A percentile compares a stretch with the other conserved stretches of the same genome.
phyloP scores from a whole-genome alignment of 23 tunicate species.

The Phallusia fumigata region DNA sequence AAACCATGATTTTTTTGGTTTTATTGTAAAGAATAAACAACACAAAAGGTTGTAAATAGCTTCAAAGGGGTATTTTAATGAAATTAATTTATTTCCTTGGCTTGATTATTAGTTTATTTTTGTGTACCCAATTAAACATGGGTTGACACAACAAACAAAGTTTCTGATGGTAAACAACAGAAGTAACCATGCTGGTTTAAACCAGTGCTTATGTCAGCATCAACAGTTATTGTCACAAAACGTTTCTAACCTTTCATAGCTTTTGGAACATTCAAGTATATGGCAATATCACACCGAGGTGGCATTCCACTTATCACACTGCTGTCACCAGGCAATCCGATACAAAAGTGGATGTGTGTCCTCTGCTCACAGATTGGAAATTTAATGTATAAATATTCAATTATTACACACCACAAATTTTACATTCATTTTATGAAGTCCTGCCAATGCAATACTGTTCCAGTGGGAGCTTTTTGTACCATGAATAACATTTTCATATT shows the following conservation, averaged over 20 bases:
- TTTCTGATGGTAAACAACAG: too few species aligned
- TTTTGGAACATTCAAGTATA: conserved; percentile 34
- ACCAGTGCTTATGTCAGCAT: too few species aligned
- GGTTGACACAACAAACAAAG: too few species aligned
- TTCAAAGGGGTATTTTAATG: too few species aligned
- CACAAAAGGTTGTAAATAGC: too few species aligned
- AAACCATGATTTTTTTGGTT: too few species aligned
- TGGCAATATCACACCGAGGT: conserved; percentile 22
- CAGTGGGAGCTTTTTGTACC: conserved; percentile 49
- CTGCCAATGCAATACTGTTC: conserved; percentile 40
- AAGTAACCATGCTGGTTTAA: too few species aligned
- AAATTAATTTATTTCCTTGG: too few species aligned
- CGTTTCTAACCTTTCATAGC: conserved; percentile 18
- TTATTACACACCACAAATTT: neutral
- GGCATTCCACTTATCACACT: conserved; percentile 50
- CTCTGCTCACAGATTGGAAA: neutral
- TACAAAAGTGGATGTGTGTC: conserved; percentile 47
- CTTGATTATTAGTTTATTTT: too few species aligned
- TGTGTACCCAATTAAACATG: too few species aligned
- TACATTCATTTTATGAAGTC: conserved; percentile 55
- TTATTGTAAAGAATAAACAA: too few species aligned
- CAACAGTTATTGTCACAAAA: too few species aligned
- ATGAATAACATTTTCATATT: conserved; percentile 37
- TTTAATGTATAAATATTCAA: neutral
- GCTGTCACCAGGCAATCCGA: conserved; percentile 39